Evolutionary conservation across 2,888 invertebrate genomes (phyloP), one percentile per base, ranked within the genome.

Genomic region (Fragum whitleyi): DNA sequence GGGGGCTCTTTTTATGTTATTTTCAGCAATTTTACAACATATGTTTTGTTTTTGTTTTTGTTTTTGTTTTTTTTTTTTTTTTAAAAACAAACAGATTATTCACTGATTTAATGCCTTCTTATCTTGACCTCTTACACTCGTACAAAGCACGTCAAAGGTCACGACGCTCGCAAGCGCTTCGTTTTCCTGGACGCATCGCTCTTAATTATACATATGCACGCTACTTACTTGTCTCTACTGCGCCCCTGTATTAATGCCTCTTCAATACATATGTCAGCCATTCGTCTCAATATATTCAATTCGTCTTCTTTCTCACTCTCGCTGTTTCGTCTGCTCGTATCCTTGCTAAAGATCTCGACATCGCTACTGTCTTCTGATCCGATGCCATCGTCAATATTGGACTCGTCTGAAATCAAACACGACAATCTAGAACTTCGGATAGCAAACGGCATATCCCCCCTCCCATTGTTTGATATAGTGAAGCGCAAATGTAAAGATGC

Each of bases 221-320:
- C 16, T 1, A 28, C 69, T 69, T 32, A 69, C 69, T 69, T 69
- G n/a, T 69, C 69, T 19, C 69, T 51, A 26, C 69, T 69, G 2
- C 53, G 16, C 3, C 53, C 69, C 23, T 51, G 29, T 23, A 19
- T 51, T 19, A 69, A 19, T 5, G 53, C 69, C 14, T 69, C 53
- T 7, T 69, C 32, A 1, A 69, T 69, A 21, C 51, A 51, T 16
- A 69, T 16, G n/a, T 69, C 69, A 19, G 53, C 53, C 69, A 69
- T 69, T 51, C 47, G 47, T 26, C 69, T 69, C 53, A 69, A 39
- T 1, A 65, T 26, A 26, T 23, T 19, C 26, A 23, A 42, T 16
- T 42, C 65, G n/a, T 65, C 65, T 23, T 39, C 23, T 23, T 6
- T 36, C 2, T 23, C 42, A 9, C 21, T 21, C 21, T 65, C 42